Conservation (phyloP, 2,888 invertebrate genomes). For the Netelia virgata region DNA sequence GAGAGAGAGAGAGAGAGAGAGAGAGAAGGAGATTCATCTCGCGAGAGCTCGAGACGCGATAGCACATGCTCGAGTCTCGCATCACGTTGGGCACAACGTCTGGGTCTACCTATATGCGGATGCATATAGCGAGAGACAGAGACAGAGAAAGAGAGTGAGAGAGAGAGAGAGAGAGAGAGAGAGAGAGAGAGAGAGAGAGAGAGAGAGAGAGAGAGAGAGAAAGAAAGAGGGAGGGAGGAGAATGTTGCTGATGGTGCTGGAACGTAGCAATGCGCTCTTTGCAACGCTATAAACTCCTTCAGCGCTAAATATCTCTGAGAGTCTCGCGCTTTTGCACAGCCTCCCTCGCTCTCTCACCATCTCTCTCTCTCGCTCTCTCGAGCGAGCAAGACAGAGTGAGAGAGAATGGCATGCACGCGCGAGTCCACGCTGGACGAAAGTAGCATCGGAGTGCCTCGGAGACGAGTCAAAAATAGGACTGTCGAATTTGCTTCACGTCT, state of each 20-base stretch:
- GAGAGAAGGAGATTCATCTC: conserved; percentile 44
- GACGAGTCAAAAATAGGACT: conserved; percentile 59
- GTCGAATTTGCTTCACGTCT: conserved; percentile 55
- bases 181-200: not conserved
- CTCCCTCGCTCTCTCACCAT: conserved; percentile 47
- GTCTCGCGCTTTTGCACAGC: conserved; percentile 42
- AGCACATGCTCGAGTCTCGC: conserved; percentile 56
- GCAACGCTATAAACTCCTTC: conserved; percentile 63
- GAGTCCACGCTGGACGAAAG: conserved; percentile 48
- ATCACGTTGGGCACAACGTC: conserved; percentile 8
- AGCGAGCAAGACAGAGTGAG: not conserved
- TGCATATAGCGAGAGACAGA: not conserved
- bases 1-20: conserved; percentile 24
- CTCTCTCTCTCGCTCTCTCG: conserved; percentile 17
- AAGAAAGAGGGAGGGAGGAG: conserved; percentile 16
- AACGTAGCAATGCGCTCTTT: conserved; percentile 56
- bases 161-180: not conserved
- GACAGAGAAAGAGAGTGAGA: no score
- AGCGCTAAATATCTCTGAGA: conserved; percentile 63
- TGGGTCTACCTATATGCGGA: not conserved
- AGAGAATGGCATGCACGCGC: conserved; percentile 62
- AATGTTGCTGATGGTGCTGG: conserved; percentile 57
- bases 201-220: not conserved
- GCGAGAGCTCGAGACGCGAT: conserved; percentile 50
- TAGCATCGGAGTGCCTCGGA: conserved; percentile 53